phyloP scores from a whole-genome alignment of 2,888 invertebrate genomes.

The Drosophila atroscutellata region DNA sequence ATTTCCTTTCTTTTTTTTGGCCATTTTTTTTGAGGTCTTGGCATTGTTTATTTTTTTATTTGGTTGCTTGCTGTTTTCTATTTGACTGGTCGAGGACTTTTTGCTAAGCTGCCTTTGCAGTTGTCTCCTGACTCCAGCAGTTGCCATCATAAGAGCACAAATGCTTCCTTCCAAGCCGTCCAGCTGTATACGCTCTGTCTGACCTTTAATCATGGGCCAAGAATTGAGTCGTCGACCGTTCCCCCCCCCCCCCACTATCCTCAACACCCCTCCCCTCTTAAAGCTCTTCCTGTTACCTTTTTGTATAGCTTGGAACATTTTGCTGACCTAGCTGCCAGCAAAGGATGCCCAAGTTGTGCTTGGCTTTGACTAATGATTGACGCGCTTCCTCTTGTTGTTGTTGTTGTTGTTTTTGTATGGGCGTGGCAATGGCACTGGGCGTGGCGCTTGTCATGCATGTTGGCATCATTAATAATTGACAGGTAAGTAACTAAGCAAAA shows the following conservation, averaged over 20 bases:
- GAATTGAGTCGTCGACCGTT: background rate
- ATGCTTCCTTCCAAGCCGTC: constrained; percentile 2
- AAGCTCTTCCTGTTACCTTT: background rate
- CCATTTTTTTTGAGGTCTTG: constrained; percentile 32
- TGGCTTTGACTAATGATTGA: constrained; percentile 65
- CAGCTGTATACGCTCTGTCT: constrained; percentile 19
- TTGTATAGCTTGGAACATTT: constrained; percentile 24
- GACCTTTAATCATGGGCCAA: constrained; percentile 20
- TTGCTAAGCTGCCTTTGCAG: constrained; percentile 42
- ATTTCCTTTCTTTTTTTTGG: background rate
- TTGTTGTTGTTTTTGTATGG: constrained; percentile 9
- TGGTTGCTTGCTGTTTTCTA: background rate
- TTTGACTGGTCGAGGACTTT: constrained; percentile 20
- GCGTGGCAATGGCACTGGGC: constrained; percentile 4
- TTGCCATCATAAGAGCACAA: constrained; percentile 29
- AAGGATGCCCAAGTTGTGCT: constrained; percentile 27
- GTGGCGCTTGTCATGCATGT: constrained; percentile 41
- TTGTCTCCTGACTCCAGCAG: constrained; percentile 37
- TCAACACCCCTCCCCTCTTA: too few species aligned
- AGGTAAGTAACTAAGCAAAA: constrained; percentile 61
- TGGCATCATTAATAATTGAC: constrained; percentile 67
- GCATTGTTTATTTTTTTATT: background rate
- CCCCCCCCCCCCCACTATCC: too few species aligned
- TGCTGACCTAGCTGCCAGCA: constrained; percentile 39
- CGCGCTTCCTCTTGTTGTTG: constrained; percentile 11